These are phyloP conservation scores for Zaprionus nigranus DNA, from an alignment of 1,140 invertebrate species.

Conservation along the genomic window DNA sequence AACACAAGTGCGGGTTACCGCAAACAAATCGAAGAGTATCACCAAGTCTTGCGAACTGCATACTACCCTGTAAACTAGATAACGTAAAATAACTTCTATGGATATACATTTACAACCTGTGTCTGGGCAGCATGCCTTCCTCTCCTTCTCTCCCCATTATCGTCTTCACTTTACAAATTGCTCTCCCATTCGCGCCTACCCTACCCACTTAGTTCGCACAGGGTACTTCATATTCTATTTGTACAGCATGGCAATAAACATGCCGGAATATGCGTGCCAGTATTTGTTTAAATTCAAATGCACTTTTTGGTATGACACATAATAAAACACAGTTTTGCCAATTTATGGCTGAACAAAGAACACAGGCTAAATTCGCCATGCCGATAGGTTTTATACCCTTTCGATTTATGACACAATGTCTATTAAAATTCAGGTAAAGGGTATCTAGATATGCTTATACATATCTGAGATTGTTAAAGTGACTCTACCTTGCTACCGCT, in stretches of 20 bases:
- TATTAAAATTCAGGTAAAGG: background rate
- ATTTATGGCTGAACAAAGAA: conserved; percentile 24
- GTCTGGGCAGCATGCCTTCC: too few relatives aligned
- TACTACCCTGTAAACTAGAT: background rate
- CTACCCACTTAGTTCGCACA: background rate
- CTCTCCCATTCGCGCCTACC: too few relatives aligned
- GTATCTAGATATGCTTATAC: too few relatives aligned
- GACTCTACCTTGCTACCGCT: too few relatives aligned
- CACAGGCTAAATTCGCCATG: background rate
- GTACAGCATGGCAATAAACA: conserved; percentile 51
- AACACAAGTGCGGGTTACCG: background rate
- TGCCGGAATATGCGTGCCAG: conserved; percentile 31
- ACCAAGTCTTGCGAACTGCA: background rate
- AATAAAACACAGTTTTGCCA: conserved; percentile 51
- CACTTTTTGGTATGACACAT: conserved; percentile 53
- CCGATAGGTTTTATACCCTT: background rate
- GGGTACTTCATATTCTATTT: background rate
- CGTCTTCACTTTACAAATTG: too few relatives aligned
- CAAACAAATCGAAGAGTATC: background rate
- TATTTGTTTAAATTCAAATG: conserved; percentile 73
- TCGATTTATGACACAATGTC: too few relatives aligned
- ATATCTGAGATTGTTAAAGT: too few relatives aligned
- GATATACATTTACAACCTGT: too few relatives aligned
- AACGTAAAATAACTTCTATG: too few relatives aligned
- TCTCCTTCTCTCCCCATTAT: too few relatives aligned